Conservation (phyloP, 2,797 vertebrate genomes). For the Gymnoscopelus microlampas region DNA sequence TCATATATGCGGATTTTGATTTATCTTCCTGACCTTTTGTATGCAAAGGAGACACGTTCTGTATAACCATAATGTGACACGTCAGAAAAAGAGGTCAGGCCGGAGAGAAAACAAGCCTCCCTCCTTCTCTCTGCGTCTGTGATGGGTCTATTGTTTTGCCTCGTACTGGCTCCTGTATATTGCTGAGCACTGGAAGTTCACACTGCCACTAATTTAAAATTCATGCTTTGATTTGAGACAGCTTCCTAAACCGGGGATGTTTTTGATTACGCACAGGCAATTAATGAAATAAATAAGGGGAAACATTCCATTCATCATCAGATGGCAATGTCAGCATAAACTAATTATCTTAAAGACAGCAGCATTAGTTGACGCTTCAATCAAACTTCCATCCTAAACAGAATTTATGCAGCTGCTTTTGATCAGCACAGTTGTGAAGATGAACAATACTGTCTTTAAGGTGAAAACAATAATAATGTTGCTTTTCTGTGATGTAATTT, state of each 20-base stretch:
- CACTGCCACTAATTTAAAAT: conserved; percentile 33
- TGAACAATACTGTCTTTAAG: background rate
- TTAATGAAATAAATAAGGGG: background rate
- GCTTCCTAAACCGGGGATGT: background rate
- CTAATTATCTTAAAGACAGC: background rate
- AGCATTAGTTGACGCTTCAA: background rate
- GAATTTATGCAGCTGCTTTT: too few species aligned
- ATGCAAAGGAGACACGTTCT: conserved; percentile 83
- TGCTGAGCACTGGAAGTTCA: conserved; percentile 62
- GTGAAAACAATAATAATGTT: background rate
- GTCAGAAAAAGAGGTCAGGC: conserved; percentile 82
- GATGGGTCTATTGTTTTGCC: conserved; percentile 75
- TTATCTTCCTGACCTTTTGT: conserved; percentile 86
- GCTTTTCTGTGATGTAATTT: background rate
- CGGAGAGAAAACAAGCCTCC: conserved; percentile 72
- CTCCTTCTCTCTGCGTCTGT: conserved; percentile 43
- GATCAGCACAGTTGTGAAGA: background rate
- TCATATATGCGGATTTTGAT: conserved; percentile 78
- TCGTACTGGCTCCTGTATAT: conserved; percentile 41
- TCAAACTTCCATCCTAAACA: background rate
- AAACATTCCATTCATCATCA: too few species aligned
- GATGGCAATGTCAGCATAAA: too few species aligned
- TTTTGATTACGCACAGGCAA: background rate
- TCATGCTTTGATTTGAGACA: conserved; percentile 17
- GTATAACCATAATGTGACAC: conserved; percentile 80